Evolutionary conservation across 1,140 invertebrate species (phyloP), one percentile per base, ranked within the genome.

Genomic region (Trichomalopsis sarcophagae): DNA sequence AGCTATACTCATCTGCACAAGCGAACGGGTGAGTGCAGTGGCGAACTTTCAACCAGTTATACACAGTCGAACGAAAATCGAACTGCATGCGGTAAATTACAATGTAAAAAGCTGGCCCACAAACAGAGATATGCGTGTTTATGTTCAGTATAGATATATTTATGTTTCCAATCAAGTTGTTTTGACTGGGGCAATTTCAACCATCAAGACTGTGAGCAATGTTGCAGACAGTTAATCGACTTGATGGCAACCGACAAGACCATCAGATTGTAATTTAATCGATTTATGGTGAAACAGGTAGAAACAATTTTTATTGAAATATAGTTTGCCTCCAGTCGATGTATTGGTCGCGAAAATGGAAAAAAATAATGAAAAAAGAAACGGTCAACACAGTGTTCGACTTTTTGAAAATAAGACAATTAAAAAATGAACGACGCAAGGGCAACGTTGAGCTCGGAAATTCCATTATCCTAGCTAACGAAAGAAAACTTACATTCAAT

Each of bases 401-500:
- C 55, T 62, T n/a, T 21, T 1, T n/a, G 17, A 62, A 62, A 62
- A 21, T 21, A 5, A n/a, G 55, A 21, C 4, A 62, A 62, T 62
- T 21, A 62, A 62, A 62, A 62, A n/a, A 62, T n/a, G 17, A n/a
- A 62, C 5, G 17, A 21, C 21, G 21, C 7, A 62, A 62, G 55
- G 55, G 21, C 55, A 62, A n/a, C 5, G n/a, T 62, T 62, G 5
- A 62, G 55, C 17, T n/a, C 2, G 55, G 17, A 62, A 62, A 62
- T 62, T 62, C 55, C 55, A 62, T 62, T 62, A 62, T 62, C 55
- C 55, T n/a, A 21, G 55, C 55, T 62, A 62, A 62, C 21, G 55
- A 62, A 62, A 62, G 55, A 62, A 62, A 62, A 62, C 55, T 62
- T 62, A 62, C 55, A 62, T n/a, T 62, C 55, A 62, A 62, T 62